A percentile compares a stretch with the other conserved stretches of the same genome.
Conservation (phyloP, 2,113 vertebrate species). For the Eulemur rufifrons region DNA sequence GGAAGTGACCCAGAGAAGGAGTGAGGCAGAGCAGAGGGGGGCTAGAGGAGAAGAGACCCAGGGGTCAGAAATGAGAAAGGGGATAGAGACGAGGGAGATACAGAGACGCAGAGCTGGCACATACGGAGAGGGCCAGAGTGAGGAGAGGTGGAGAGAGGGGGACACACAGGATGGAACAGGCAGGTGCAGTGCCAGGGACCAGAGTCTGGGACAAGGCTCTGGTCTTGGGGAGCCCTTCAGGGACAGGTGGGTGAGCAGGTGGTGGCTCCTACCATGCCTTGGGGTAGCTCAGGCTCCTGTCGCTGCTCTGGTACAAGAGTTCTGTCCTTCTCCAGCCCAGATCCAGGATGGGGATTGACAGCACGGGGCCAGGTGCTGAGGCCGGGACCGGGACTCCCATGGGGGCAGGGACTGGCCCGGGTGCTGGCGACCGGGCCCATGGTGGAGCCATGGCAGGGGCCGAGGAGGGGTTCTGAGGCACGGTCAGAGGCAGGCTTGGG, state of each 20-base stretch:
- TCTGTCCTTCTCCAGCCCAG: conserved; percentile 46
- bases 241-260: accelerated
- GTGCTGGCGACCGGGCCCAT: neutral
- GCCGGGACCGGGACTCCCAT: neutral
- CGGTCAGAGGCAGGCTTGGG: neutral
- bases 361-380: neutral
- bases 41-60: neutral
- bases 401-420: neutral
- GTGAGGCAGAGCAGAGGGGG: neutral
- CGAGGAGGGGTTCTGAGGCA: neutral
- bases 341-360: neutral
- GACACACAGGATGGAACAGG: neutral
- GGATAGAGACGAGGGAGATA: neutral
- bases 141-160: neutral
- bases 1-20: neutral
- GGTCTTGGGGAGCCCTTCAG: accelerated
- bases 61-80: neutral
- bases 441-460: neutral
- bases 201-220: accelerated
- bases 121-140: no score
- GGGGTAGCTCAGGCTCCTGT: neutral
- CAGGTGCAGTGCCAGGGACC: neutral
- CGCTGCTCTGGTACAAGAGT: neutral
- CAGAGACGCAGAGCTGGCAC: neutral
- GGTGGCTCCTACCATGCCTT: conserved; percentile 47